phyloP scores from a whole-genome alignment of 2,797 vertebrate species.

The Phylloscopus collybita region DNA sequence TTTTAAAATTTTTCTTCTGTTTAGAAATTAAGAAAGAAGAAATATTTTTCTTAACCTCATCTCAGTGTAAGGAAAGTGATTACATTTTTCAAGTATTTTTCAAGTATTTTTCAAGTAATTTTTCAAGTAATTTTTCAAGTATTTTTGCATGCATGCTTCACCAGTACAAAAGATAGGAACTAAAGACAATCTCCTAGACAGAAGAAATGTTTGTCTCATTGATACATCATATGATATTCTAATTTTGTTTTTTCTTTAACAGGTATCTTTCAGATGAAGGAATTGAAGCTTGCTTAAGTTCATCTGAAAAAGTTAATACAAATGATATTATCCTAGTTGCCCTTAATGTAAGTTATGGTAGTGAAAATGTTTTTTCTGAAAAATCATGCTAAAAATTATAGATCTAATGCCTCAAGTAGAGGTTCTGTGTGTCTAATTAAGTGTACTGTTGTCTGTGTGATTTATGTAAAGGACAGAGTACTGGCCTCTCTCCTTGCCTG shows the following conservation, averaged over 20 bases:
- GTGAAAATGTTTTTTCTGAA: constrained; percentile 3
- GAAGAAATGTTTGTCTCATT: not conserved
- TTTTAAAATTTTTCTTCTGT: not conserved
- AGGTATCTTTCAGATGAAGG: constrained; percentile 97
- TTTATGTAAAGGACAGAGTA: not conserved
- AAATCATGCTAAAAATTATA: not conserved
- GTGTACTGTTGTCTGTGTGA: not conserved
- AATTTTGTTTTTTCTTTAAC: constrained; percentile 60
- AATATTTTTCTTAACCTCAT: not conserved
- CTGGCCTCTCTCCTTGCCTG: not conserved
- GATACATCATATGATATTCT: not conserved
- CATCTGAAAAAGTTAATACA: constrained; percentile 84
- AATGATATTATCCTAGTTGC: constrained; percentile 89
- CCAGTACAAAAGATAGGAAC: not conserved
- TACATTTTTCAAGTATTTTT: not conserved
- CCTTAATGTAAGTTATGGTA: constrained; percentile 89
- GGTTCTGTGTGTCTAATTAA: not conserved
- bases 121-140: not conserved
- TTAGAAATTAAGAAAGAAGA: not conserved
- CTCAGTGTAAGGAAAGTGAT: not conserved
- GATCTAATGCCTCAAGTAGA: not conserved
- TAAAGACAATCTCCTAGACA: not conserved
- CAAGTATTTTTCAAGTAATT: not conserved
- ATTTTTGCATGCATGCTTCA: not conserved
- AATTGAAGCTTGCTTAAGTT: constrained; percentile 88